Conservation (phyloP, 2,797 vertebrate species). For the Podargus strigoides region DNA sequence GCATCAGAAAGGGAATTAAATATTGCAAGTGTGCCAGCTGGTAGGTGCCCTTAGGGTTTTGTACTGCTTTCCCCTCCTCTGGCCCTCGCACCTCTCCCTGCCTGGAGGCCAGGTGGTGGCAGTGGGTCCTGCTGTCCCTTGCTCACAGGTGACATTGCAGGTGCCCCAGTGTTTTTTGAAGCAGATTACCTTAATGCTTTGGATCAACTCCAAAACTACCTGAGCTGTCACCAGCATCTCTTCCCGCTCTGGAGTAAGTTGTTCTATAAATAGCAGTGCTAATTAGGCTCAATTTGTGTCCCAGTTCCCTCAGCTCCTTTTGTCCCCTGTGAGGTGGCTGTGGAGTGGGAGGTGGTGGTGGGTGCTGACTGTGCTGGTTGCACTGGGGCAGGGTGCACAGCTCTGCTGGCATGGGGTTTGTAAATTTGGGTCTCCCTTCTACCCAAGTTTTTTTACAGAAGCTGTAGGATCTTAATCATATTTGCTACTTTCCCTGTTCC, state of each 20-base stretch:
- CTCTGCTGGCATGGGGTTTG: not conserved
- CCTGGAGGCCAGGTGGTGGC: too few relatives aligned
- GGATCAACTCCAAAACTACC: not conserved
- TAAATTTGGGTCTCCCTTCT: not conserved
- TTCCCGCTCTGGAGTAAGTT: not conserved
- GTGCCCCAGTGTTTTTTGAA: not conserved
- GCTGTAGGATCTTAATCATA: not conserved
- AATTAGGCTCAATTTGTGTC: not conserved
- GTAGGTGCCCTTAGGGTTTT: not conserved
- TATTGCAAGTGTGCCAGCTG: not conserved
- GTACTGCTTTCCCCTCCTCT: not conserved
- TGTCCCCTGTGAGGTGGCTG: rapidly evolving
- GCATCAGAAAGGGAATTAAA: not conserved
- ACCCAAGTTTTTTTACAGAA: not conserved
- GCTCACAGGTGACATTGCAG: not conserved
- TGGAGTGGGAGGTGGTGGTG: not conserved
- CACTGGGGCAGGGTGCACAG: too few relatives aligned
- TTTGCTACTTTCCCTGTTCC: not conserved
- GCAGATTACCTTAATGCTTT: not conserved
- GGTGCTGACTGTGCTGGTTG: not conserved
- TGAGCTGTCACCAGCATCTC: not conserved
- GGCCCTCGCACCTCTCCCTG: not conserved
- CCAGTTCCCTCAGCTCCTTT: not conserved
- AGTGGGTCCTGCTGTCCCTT: not conserved
- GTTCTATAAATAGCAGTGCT: not conserved